A percentile compares a stretch with the other conserved stretches of the same genome.
Conservation (phyloP, 2,888 invertebrate species). For the Siphonodentalium dalli region DNA sequence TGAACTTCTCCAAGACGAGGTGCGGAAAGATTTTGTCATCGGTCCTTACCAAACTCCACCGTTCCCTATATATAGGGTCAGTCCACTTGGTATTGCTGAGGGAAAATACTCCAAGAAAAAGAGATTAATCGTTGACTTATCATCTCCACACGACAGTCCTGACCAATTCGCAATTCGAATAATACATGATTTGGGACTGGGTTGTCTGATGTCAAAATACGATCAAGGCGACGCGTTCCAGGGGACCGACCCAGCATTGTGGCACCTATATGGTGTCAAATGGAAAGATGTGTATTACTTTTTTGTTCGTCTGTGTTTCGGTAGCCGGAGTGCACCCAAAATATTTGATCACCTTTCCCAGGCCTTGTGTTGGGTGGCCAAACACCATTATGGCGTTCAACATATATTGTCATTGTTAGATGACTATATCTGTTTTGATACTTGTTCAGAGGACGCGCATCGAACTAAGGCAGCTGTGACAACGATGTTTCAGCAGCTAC, state of each 20-base stretch:
- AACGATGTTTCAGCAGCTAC: constrained; percentile 17
- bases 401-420: constrained; percentile 26
- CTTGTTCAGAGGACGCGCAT: constrained; percentile 7
- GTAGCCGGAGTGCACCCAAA: constrained; percentile 22
- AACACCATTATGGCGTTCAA: constrained; percentile 16
- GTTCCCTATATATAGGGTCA: constrained; percentile 21
- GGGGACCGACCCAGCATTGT: constrained; percentile 12
- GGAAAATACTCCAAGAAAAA: constrained; percentile 29
- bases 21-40: constrained; percentile 23
- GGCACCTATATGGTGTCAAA: constrained; percentile 21
- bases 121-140: constrained; percentile 30
- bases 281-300: constrained; percentile 24
- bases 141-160: constrained; percentile 27
- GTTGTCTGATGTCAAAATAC: constrained; percentile 19
- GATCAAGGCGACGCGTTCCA: constrained; percentile 30
- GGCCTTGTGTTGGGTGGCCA: constrained; percentile 27
- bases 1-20: constrained; percentile 18
- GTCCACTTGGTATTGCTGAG: constrained; percentile 22
- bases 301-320: constrained; percentile 22
- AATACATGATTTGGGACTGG: constrained; percentile 12
- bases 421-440: constrained; percentile 24
- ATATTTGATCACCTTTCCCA: constrained; percentile 22
- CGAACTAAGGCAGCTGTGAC: constrained; percentile 23
- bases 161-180: constrained; percentile 20
- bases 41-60: constrained; percentile 23